Conservation (phyloP, 2,797 vertebrate species). For the Melanotaenia parkinsoni region DNA sequence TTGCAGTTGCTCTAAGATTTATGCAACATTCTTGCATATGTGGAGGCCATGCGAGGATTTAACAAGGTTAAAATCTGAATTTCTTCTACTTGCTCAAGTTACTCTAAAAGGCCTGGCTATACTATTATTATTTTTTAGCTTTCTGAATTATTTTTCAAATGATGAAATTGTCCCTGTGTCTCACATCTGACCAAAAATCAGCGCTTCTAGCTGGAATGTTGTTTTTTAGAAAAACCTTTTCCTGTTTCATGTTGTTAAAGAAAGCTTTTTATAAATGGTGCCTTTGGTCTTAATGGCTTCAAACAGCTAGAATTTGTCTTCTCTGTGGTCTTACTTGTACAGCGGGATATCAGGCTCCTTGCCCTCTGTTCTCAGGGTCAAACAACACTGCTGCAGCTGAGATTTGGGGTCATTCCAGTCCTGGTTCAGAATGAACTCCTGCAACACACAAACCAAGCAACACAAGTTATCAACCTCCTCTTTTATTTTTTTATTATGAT, state of each 20-base stretch:
- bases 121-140: background rate
- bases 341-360: constrained; percentile 98
- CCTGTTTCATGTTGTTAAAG: background rate
- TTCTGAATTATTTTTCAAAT: background rate
- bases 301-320: background rate
- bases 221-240: background rate
- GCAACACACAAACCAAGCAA: constrained; percentile 52
- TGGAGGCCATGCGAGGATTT: background rate
- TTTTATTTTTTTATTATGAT: background rate
- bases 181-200: background rate
- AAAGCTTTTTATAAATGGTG: background rate
- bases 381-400: constrained; percentile 97
- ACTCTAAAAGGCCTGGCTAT: background rate
- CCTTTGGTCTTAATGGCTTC: background rate
- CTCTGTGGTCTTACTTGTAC: constrained; percentile 90
- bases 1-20: no score
- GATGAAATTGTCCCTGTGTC: background rate
- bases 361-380: constrained; percentile 96
- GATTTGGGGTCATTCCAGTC: constrained; percentile 99
- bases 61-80: background rate
- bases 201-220: background rate
- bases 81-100: background rate
- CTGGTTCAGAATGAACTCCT: constrained; percentile 99
- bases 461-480: background rate
- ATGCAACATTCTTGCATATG: no score